phyloP scores from a whole-genome alignment of 2,797 vertebrate species.

The Astyanax mexicanus region DNA sequence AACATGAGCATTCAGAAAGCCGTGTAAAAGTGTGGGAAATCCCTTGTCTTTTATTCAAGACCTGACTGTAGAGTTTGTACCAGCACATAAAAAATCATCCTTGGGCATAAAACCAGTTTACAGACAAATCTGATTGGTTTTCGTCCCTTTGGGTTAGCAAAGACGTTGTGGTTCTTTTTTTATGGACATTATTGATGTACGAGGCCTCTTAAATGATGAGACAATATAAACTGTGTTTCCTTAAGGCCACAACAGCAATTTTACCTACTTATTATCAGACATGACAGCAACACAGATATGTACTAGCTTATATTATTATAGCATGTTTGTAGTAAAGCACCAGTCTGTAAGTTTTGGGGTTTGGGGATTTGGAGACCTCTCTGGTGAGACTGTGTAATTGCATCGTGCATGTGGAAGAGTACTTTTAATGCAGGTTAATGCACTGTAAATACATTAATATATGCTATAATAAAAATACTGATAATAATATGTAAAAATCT shows the following conservation, averaged over 20 bases:
- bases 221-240: neutral
- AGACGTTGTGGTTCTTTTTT: neutral
- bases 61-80: too few relatives aligned
- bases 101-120: neutral
- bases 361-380: too few relatives aligned
- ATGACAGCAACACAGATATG: neutral
- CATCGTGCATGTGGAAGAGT: too few relatives aligned
- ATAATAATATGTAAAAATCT: too few relatives aligned
- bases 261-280: too few relatives aligned
- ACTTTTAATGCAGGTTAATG: too few relatives aligned
- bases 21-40: slow-evolving; percentile 22
- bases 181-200: neutral
- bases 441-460: too few relatives aligned
- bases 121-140: neutral
- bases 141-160: neutral
- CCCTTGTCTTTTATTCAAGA: neutral
- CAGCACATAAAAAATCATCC: slow-evolving; percentile 13
- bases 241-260: neutral
- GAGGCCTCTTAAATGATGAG: neutral
- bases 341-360: too few relatives aligned
- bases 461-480: too few relatives aligned
- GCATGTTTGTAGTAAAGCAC: too few relatives aligned
- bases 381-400: too few relatives aligned
- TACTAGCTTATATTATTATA: neutral
- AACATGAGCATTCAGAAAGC: slow-evolving; percentile 13